Evolutionary conservation across 2,113 vertebrate species (phyloP).

Genomic region (Raja brachyura): DNA sequence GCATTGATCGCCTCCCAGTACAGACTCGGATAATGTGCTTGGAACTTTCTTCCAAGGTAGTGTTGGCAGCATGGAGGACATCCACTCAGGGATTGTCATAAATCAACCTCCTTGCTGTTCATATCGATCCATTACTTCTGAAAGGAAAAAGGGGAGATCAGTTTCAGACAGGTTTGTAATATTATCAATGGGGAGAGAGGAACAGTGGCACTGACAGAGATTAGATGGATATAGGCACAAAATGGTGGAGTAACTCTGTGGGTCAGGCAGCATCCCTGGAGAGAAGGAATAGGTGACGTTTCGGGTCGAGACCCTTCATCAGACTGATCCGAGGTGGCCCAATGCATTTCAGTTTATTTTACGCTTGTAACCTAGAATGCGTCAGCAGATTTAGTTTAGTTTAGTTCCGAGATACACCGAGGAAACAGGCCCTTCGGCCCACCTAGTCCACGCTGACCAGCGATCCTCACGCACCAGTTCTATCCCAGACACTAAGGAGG

Average conservation of each 20-base stretch:
- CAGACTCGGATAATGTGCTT: background rate
- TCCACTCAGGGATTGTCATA: background rate
- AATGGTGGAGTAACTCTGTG: too few relatives aligned
- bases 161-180: background rate
- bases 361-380: background rate
- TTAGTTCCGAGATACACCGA: too few relatives aligned
- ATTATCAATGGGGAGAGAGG: background rate
- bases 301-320: too few relatives aligned
- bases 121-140: background rate
- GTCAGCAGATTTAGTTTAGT: background rate
- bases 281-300: too few relatives aligned
- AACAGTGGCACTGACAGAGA: background rate
- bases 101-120: background rate
- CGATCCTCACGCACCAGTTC: too few relatives aligned
- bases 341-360: background rate
- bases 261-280: too few relatives aligned
- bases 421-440: too few relatives aligned
- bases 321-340: background rate
- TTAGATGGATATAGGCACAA: background rate
- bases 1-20: background rate
- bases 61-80: background rate
- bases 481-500: too few relatives aligned
- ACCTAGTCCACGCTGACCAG: too few relatives aligned
- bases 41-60: background rate
- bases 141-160: background rate